phyloP scores from a whole-genome alignment of 2,113 vertebrate species.

The Notechis scutatus region DNA sequence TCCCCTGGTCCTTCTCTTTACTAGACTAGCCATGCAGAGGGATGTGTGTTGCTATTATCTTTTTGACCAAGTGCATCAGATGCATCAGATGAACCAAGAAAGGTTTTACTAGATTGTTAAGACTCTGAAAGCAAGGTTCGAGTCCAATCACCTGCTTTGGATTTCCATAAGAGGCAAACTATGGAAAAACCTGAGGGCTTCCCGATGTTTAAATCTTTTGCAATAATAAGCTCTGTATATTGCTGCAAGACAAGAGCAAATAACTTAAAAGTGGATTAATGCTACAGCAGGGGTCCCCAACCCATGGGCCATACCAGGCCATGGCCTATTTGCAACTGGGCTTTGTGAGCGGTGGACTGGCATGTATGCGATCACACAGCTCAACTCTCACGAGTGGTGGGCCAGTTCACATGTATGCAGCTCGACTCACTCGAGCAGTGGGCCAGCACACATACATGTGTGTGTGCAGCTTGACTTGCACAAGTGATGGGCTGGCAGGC shows the following conservation, averaged over 20 bases:
- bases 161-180: constrained; percentile 1
- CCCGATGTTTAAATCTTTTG: not conserved
- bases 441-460: no score
- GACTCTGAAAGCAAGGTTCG: not conserved
- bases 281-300: not conserved
- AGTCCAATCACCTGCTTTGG: not conserved
- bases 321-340: no score
- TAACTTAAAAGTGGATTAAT: constrained; percentile 39
- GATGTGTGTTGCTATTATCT: not conserved
- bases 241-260: constrained; percentile 30
- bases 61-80: not conserved
- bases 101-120: constrained; percentile 6
- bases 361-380: rapidly evolving
- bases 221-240: constrained; percentile 44
- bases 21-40: not conserved
- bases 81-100: not conserved
- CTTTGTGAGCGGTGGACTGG: no score
- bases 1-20: no score
- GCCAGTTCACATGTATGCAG: no score
- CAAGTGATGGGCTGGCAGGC: no score
- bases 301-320: no score
- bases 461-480: no score
- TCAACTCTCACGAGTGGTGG: no score
- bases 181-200: not conserved
- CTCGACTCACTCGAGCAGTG: no score